phyloP scores from a whole-genome alignment of 2,113 vertebrate genomes.

The Lethenteron camtschaticum region DNA sequence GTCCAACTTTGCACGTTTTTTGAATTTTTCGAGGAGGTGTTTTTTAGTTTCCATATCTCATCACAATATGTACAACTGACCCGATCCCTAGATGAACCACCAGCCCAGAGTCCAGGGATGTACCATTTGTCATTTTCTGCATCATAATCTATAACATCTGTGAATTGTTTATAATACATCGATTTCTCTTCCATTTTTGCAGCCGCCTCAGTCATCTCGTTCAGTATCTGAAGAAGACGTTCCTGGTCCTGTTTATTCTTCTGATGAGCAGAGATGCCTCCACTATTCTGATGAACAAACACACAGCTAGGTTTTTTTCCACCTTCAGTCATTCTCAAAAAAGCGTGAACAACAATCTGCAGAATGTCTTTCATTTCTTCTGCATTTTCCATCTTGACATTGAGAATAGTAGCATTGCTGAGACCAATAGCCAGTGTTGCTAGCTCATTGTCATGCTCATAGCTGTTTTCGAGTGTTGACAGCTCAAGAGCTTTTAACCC shows the following conservation, averaged over 20 bases:
- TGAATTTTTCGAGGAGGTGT: conserved; percentile 17
- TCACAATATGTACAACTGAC: conserved; percentile 18
- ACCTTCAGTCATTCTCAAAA: not conserved
- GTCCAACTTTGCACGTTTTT: not conserved
- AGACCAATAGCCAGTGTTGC: not conserved
- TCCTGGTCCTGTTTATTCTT: not conserved
- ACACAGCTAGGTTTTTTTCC: not conserved
- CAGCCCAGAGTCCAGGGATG: conserved; percentile 21
- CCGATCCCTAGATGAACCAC: conserved; percentile 14
- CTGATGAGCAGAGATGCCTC: not conserved
- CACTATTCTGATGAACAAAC: conserved; percentile 2
- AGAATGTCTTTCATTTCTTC: conserved; percentile 2
- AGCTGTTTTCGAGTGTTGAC: not conserved
- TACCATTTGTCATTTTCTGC: conserved; percentile 10
- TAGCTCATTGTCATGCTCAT: conserved; percentile 7
- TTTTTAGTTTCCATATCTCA: conserved; percentile 19
- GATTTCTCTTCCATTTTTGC: not conserved
- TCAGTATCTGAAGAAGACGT: not conserved
- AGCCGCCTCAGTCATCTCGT: not conserved
- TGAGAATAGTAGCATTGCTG: not conserved
- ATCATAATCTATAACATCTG: conserved; percentile 13
- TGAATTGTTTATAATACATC: not conserved
- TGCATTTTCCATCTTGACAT: not conserved
- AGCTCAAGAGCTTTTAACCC: not conserved
- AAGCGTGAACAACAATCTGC: conserved; percentile 2